Conservation (phyloP, 1,140 invertebrate genomes). For the Meloidogyne floridensis region DNA sequence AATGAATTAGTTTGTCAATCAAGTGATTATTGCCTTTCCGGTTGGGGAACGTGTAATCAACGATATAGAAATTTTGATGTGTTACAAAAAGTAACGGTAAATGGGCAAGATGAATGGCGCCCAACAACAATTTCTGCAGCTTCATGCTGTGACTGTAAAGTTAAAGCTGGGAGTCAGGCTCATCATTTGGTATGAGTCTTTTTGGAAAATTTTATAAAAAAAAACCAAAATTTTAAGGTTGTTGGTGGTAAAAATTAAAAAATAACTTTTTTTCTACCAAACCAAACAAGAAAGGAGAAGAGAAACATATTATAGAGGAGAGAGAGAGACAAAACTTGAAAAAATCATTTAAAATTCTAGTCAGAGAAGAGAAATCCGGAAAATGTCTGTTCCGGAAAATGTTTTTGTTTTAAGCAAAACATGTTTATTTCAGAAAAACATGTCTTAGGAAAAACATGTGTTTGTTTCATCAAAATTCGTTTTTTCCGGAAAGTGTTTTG, state of each 20-base stretch:
- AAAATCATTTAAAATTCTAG: slow-evolving; percentile 9
- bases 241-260: slow-evolving; percentile 28
- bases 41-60: slow-evolving; percentile 44
- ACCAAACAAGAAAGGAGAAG: not conserved
- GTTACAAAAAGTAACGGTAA: slow-evolving; percentile 33
- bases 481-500: no score
- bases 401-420: no score
- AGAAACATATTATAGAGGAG: not conserved
- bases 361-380: not conserved
- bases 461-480: no score
- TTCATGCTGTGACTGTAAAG: slow-evolving; percentile 51
- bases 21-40: not conserved
- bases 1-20: slow-evolving; percentile 35
- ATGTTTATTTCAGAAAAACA: no score
- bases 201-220: not conserved
- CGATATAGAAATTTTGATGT: slow-evolving; percentile 51
- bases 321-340: not conserved
- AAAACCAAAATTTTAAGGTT: slow-evolving; percentile 6
- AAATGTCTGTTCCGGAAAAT: no score
- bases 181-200: slow-evolving; percentile 36
- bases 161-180: slow-evolving; percentile 49
- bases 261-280: not conserved
- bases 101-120: slow-evolving; percentile 43
- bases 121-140: slow-evolving; percentile 49
- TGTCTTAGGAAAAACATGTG: no score